These are phyloP conservation scores for Dreissena rostriformis DNA, from an alignment of 1,140 invertebrate genomes.

Conservation along the genomic window DNA sequence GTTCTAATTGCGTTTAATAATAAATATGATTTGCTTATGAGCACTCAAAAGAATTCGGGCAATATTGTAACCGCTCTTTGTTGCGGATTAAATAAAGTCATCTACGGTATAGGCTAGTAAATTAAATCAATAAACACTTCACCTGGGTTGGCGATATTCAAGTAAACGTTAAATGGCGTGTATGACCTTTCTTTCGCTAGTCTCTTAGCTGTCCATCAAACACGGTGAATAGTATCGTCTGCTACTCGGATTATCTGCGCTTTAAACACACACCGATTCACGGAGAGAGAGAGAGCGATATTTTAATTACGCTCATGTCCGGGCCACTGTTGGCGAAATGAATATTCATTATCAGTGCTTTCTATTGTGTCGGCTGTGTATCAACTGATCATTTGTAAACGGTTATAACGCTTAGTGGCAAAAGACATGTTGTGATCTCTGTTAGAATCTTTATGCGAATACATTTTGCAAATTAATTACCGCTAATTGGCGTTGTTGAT, in stretches of 20 bases:
- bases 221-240: slow-evolving; percentile 17
- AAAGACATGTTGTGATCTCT: slow-evolving; percentile 56
- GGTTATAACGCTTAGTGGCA: slow-evolving; percentile 54
- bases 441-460: slow-evolving; percentile 28
- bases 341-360: slow-evolving; percentile 54
- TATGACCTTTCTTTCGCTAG: not conserved
- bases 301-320: slow-evolving; percentile 35
- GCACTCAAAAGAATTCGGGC: too few relatives aligned
- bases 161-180: not conserved
- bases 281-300: not conserved
- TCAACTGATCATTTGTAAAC: slow-evolving; percentile 57
- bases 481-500: slow-evolving; percentile 21
- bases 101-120: not conserved
- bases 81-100: too few relatives aligned
- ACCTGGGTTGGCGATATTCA: not conserved
- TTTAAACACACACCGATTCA: slow-evolving; percentile 38
- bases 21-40: too few relatives aligned
- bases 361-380: slow-evolving; percentile 54
- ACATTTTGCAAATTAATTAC: slow-evolving; percentile 45
- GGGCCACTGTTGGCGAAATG: slow-evolving; percentile 40
- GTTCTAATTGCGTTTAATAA: too few relatives aligned
- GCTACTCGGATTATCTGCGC: slow-evolving; percentile 29
- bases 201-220: slow-evolving; percentile 9
- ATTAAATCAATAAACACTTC: not conserved
- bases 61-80: too few relatives aligned